phyloP scores from a whole-genome alignment of 1,140 invertebrate species.

The Solenopsis fugax region DNA sequence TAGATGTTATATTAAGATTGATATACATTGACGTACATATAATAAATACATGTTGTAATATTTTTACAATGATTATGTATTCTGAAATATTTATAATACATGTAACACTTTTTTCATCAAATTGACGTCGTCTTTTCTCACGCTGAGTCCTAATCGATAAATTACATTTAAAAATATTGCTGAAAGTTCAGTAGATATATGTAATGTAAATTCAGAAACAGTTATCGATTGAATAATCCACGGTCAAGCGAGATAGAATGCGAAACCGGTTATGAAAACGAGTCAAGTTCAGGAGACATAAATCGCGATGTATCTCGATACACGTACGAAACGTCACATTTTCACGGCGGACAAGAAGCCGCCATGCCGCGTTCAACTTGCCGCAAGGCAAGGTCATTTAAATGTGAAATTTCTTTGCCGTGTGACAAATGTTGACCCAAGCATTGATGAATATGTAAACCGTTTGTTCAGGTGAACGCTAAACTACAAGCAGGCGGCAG shows the following conservation, averaged over 20 bases:
- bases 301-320: constrained; percentile 53
- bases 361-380: not conserved
- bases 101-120: too few relatives aligned
- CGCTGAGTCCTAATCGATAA: constrained; percentile 7
- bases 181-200: constrained; percentile 16
- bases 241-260: constrained; percentile 22
- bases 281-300: constrained; percentile 62
- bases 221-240: constrained; percentile 59
- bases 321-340: constrained; percentile 38
- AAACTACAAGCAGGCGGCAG: constrained; percentile 31
- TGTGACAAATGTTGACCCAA: constrained; percentile 68
- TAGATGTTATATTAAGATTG: not conserved
- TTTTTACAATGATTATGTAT: not conserved
- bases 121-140: not conserved
- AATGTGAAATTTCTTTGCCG: constrained; percentile 61
- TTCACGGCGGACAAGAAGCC: constrained; percentile 13
- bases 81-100: not conserved
- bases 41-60: not conserved
- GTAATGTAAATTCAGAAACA: constrained; percentile 39
- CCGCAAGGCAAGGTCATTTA: constrained; percentile 52
- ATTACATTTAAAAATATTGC: constrained; percentile 6
- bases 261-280: constrained; percentile 63
- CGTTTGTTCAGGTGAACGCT: constrained; percentile 71
- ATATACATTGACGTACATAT: not conserved
- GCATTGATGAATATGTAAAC: constrained; percentile 60